Evolutionary conservation across 2,113 vertebrate genomes (phyloP).

Genomic region (Cettia cetti): DNA sequence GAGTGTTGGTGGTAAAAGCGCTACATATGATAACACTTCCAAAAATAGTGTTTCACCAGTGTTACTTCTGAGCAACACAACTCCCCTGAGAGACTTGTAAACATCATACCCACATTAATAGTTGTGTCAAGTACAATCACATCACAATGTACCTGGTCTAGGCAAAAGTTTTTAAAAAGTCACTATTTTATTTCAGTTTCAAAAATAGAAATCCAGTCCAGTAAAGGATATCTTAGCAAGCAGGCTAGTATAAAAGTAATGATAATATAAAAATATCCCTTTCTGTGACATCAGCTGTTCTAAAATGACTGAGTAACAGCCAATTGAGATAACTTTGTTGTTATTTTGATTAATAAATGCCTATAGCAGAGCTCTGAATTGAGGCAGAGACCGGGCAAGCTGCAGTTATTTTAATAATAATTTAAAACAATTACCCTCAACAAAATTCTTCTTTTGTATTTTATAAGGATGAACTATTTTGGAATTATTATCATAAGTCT

Average conservation of each 20-base stretch:
- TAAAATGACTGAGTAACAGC: neutral
- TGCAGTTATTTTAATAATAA: neutral
- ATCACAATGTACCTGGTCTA: neutral
- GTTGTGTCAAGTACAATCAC: neutral
- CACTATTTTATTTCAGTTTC: neutral
- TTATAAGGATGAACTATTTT: neutral
- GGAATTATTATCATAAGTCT: neutral
- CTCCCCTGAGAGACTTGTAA: neutral
- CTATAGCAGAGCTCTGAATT: neutral
- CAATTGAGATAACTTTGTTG: neutral
- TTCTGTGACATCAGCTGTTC: neutral
- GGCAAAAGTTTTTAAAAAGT: neutral
- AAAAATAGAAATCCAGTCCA: neutral
- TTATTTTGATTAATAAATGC: neutral
- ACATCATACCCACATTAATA: neutral
- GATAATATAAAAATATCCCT: neutral
- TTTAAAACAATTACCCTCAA: neutral
- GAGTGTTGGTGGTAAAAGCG: neutral
- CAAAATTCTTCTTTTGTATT: neutral
- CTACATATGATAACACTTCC: fast-evolving
- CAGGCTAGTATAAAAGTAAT: neutral
- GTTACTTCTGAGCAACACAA: neutral
- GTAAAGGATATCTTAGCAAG: neutral
- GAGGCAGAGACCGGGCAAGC: neutral
- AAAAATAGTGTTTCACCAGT: neutral